Base-by-base conservation (phyloP, 2,888 invertebrate genomes). In the Neocrepidodera transversa region DNA sequence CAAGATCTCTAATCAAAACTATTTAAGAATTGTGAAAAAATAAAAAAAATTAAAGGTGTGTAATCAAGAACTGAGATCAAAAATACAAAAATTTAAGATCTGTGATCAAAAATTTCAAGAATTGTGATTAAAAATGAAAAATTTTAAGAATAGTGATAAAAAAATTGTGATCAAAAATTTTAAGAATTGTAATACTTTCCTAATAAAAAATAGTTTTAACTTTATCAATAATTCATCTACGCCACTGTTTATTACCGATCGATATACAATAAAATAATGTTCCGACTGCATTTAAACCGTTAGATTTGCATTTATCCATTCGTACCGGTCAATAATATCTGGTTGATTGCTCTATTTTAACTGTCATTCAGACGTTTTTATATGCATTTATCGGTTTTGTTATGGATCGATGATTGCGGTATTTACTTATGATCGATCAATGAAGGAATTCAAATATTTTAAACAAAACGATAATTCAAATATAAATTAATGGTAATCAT, bases 261-360 rank as follows among this genome's bases (percentile, higher is more conserved):
- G 28, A 4, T 23, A 3, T 10, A 13, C 7, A n/a, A n/a, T n/a
- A n/a, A n/a, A n/a, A n/a, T n/a, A n/a, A 8, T 14, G 50, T 38
- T 50, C 14, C 50, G n/a, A 23, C 7, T 50, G 50, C 50, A 50
- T 35, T 32, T 36, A 14, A 14, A 13, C 50, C 50, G 50, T 50
- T 50, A 50, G 35, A 50, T 50, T 36, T 36, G 50, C 50, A 45
- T 45, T 45, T 45, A 8, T 7, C 45, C 32, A 35, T 50, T 50
- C 36, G 38, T 26, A 50, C 36, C 50, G 36, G 35, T 50, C 36
- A 11, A 36, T 35, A 50, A 36, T 49, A 11, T 30, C 20, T n/a
- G 26, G 30, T 10, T 3, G 47, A 47, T 26, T 45, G 32, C 48
- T 48, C 32, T 48, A 32, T 48, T 48, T 48, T 48, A 48, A 48